Conservation (phyloP, 2,888 invertebrate species). For the Eristalis arbustorum region DNA sequence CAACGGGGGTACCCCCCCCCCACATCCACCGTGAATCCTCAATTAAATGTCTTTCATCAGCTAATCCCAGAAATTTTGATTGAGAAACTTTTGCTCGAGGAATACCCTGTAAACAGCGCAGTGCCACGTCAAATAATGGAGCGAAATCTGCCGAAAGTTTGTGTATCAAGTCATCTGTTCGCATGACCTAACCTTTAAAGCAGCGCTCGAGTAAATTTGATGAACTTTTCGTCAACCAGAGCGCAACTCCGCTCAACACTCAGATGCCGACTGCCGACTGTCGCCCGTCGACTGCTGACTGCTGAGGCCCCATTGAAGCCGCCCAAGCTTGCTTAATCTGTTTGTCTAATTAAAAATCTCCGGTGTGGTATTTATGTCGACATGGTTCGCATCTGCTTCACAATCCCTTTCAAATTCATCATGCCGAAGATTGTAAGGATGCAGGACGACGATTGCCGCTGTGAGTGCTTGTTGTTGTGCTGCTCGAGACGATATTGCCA, state of each 20-base stretch:
- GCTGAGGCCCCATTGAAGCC: background rate
- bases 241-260: background rate
- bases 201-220: conserved; percentile 56
- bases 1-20: background rate
- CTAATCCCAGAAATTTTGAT: conserved; percentile 43
- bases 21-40: background rate
- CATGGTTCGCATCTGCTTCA: background rate
- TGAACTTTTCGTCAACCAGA: conserved; percentile 59
- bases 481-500: background rate
- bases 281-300: background rate
- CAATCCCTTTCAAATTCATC: conserved; percentile 26
- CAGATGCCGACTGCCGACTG: background rate
- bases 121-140: conserved; percentile 7
- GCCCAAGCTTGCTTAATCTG: conserved; percentile 52
- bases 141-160: conserved; percentile 45
- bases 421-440: conserved; percentile 1
- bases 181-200: conserved; percentile 37
- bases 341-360: conserved; percentile 54
- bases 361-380: conserved; percentile 12
- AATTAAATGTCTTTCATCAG: conserved; percentile 46
- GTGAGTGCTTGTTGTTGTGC: conserved; percentile 2
- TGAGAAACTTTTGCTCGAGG: conserved; percentile 26
- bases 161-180: conserved; percentile 45
- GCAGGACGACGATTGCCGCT: conserved; percentile 4
- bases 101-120: background rate